These are phyloP conservation scores for Rutpela maculata DNA, from an alignment of 2,888 invertebrate genomes.

Conservation along the genomic window DNA sequence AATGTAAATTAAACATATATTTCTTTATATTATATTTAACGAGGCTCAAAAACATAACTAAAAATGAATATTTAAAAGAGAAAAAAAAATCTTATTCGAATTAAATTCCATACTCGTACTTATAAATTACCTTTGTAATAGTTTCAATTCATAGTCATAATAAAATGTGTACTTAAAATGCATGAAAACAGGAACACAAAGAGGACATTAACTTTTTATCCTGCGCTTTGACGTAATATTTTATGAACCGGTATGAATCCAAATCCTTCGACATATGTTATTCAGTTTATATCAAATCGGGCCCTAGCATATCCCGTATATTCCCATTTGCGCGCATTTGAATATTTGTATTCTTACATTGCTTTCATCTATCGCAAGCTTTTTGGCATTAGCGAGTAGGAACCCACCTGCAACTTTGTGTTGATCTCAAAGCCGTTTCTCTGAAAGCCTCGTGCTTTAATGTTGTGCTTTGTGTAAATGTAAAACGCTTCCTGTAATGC, in stretches of 20 bases:
- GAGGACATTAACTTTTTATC: conserved; percentile 22
- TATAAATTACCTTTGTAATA: background rate
- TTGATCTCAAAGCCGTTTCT: conserved; percentile 36
- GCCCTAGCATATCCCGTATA: conserved; percentile 39
- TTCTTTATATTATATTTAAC: too few relatives aligned
- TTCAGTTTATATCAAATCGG: conserved; percentile 44
- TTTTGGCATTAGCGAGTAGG: conserved; percentile 43
- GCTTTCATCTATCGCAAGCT: conserved; percentile 49
- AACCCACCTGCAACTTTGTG: conserved; percentile 43
- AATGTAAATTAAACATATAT: too few relatives aligned
- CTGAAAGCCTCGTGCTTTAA: conserved; percentile 32
- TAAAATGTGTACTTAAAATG: background rate
- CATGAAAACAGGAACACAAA: background rate
- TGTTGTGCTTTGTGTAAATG: conserved; percentile 36
- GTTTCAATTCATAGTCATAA: background rate
- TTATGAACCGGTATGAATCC: conserved; percentile 27
- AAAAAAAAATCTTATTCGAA: too few relatives aligned
- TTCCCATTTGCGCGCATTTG: conserved; percentile 44
- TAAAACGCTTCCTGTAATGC: conserved; percentile 23
- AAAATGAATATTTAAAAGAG: too few relatives aligned
- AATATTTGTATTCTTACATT: conserved; percentile 49
- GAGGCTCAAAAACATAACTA: too few relatives aligned
- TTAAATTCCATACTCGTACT: too few relatives aligned
- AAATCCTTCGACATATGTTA: conserved; percentile 43
- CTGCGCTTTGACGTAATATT: conserved; percentile 32